Conservation (phyloP, 2,797 vertebrate genomes). For the Oreochromis grahami region DNA sequence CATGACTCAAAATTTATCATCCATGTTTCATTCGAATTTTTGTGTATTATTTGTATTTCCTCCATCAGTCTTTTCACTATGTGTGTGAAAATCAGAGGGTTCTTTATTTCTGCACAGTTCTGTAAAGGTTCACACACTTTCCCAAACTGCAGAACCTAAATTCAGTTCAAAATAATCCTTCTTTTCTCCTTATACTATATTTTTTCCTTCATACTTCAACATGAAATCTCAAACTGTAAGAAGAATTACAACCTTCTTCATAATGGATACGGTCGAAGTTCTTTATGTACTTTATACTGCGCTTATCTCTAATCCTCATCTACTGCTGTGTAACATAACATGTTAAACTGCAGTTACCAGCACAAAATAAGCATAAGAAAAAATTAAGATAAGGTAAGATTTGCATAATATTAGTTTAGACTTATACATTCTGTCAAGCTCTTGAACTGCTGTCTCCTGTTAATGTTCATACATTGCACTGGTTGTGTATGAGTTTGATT, state of each 20-base stretch:
- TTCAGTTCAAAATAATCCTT: background rate
- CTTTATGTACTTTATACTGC: background rate
- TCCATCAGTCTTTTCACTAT: background rate
- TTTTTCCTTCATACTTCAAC: background rate
- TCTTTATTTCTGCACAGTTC: background rate
- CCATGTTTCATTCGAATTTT: background rate
- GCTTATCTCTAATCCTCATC: background rate
- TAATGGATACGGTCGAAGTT: background rate
- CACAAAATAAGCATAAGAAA: background rate
- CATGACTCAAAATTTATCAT: background rate
- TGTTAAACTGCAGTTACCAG: fast-evolving
- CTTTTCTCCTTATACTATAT: background rate
- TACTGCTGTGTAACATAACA: background rate
- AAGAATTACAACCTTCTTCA: background rate
- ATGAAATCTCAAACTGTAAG: background rate
- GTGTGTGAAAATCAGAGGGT: background rate
- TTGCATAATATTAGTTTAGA: background rate
- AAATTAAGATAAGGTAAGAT: background rate
- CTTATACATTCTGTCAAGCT: background rate
- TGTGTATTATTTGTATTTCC: background rate
- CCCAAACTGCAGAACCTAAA: background rate
- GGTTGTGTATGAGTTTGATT: background rate
- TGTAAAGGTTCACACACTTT: background rate
- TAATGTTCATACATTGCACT: background rate
- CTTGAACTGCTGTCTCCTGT: background rate